Evolutionary conservation across 2,113 vertebrate species (phyloP).

Genomic region (Xerus inauris): DNA sequence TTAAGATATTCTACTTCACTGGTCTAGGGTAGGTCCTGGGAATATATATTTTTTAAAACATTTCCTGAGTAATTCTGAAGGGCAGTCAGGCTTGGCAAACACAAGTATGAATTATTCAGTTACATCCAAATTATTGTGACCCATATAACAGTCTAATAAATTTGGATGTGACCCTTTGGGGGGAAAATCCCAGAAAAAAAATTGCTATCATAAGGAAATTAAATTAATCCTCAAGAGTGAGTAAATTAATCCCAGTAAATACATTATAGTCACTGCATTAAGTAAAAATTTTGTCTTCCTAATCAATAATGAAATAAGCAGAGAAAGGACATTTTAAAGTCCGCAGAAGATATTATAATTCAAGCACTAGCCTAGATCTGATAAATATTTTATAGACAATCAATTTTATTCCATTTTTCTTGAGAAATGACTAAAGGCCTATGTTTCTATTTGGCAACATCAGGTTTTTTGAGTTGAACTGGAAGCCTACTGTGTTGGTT

Average conservation of each 20-base stretch:
- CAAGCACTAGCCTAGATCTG: slow-evolving; percentile 57
- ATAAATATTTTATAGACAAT: slow-evolving; percentile 75
- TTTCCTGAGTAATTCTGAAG: slow-evolving; percentile 32
- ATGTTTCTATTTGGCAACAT: slow-evolving; percentile 16
- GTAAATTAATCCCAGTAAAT: slow-evolving; percentile 73
- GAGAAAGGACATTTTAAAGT: slow-evolving; percentile 60
- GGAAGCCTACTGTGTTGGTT: not conserved
- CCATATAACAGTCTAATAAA: slow-evolving; percentile 58
- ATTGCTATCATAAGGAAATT: slow-evolving; percentile 62
- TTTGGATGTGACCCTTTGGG: slow-evolving; percentile 52
- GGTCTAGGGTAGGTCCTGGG: not conserved
- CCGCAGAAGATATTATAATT: slow-evolving; percentile 61
- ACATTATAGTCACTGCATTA: slow-evolving; percentile 62
- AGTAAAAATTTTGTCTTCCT: slow-evolving; percentile 61
- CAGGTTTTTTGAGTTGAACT: not conserved
- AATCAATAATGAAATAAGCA: slow-evolving; percentile 77
- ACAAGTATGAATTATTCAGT: slow-evolving; percentile 62
- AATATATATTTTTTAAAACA: slow-evolving; percentile 44
- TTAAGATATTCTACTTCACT: not conserved
- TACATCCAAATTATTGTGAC: slow-evolving; percentile 61
- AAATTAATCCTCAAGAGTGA: slow-evolving; percentile 66
- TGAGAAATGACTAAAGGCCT: slow-evolving; percentile 52
- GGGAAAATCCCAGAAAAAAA: slow-evolving; percentile 43
- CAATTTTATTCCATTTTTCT: slow-evolving; percentile 68
- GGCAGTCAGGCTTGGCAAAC: slow-evolving; percentile 35